Percentiles rank a stretch among this genome's conserved stretches.
Conservation (phyloP, 1,140 invertebrate genomes). For the Rhyacophila brunnea region DNA sequence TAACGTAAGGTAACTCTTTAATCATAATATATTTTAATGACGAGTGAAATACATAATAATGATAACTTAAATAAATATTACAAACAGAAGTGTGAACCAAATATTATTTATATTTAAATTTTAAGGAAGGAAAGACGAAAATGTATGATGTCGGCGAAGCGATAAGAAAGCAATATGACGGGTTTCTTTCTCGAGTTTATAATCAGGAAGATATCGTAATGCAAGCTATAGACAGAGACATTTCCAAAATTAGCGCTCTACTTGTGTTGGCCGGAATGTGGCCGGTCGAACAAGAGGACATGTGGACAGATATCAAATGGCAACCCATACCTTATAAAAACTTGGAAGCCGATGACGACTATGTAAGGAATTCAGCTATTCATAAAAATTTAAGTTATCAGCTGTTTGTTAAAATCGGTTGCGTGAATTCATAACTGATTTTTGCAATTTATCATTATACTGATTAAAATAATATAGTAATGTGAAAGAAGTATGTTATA, state of each 20-base stretch:
- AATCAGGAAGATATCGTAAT: slow-evolving; percentile 43
- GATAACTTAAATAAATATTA: no score
- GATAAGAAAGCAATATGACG: slow-evolving; percentile 24
- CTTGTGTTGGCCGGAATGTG: slow-evolving; percentile 68
- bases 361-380: slow-evolving; percentile 40
- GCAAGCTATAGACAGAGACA: slow-evolving; percentile 70
- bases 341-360: slow-evolving; percentile 43
- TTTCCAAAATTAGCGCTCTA: slow-evolving; percentile 74
- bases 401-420: no score
- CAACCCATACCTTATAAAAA: slow-evolving; percentile 63
- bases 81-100: no score
- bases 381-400: no score
- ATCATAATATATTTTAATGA: no score
- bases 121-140: slow-evolving; percentile 30
- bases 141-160: slow-evolving; percentile 26
- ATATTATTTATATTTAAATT: no score
- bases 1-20: no score
- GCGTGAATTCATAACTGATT: no score
- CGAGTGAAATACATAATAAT: no score
- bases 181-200: slow-evolving; percentile 24
- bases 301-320: slow-evolving; percentile 65
- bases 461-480: no score
- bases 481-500: background rate
- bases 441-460: no score
- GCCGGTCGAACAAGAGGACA: slow-evolving; percentile 57